Base-by-base conservation (phyloP, 2,797 vertebrate genomes). In the Lycodopsis pacificus region DNA sequence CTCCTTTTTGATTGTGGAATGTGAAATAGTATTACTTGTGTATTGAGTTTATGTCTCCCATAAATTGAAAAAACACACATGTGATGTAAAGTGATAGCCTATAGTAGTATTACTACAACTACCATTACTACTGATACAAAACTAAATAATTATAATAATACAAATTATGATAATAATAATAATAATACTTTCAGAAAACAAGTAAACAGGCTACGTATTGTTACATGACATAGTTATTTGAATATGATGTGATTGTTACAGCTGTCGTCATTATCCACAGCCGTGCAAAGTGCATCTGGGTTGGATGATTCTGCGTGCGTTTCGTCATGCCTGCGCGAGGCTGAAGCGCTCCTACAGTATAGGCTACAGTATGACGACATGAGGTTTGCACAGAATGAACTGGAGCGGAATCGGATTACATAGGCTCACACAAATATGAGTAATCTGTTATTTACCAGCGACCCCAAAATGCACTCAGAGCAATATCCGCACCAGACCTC, bases 391-490 rank as follows among this genome's bases (percentile, higher is more conserved):
- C 91, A 93, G 92, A 95, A 92, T 88, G 91, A 94, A 94, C 79
- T 93, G 88, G 90, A 92, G 83, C 77, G 81, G 94, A 94, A 94
- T 95, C 92, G 91, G 94, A 95, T 95, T 95, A 95, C 92, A 93
- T 64, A 73, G 88, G 75, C 92, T 93, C 90, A 92, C 89, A 91
- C 93, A 94, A 92, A 94, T 94, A 93, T 93, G 93, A 91, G 90
- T 94, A 94, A 95, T 94, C 88, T 94, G 91, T 93, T 88, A 93
- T 93, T 92, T 93, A 92, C 68, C 81, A 90, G 90, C 83, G 81
- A 87, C 79, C 73, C 80, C 62, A 80, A 80, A 90, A 76, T 76
- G 88, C 90, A 80, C 73, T 79, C 82, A 17, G 81, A 78, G 90
- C 87, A 83, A 71, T 66, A 66, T 59, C 77, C 40, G 62, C 80